phyloP scores from a whole-genome alignment of 2,888 invertebrate genomes.

The Yponomeuta evonymella region DNA sequence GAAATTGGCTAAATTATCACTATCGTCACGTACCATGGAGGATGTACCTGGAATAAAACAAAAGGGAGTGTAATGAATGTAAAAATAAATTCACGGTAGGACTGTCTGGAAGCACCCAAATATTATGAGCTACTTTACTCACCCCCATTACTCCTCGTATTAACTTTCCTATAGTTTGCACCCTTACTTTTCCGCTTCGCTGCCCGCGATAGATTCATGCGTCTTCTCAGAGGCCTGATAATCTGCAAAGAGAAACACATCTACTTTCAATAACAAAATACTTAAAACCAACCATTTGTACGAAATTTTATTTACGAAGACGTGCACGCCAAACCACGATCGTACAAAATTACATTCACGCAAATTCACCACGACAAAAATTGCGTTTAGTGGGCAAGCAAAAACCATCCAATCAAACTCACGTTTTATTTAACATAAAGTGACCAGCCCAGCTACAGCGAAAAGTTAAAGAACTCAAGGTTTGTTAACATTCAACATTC shows the following conservation, averaged over 20 bases:
- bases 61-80: slow-evolving; percentile 2
- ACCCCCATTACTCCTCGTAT: slow-evolving; percentile 57
- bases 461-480: too few relatives aligned
- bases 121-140: not conserved
- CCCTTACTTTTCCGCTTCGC: slow-evolving; percentile 64
- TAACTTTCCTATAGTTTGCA: slow-evolving; percentile 58
- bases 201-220: slow-evolving; percentile 57
- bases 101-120: not conserved
- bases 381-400: too few relatives aligned
- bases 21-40: slow-evolving; percentile 47
- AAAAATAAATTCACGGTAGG: not conserved
- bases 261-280: slow-evolving; percentile 1
- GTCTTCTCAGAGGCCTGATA: slow-evolving; percentile 55
- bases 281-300: not conserved
- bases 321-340: too few relatives aligned
- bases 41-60: slow-evolving; percentile 37
- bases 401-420: too few relatives aligned
- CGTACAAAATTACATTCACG: too few relatives aligned
- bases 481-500: too few relatives aligned
- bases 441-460: too few relatives aligned
- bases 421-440: too few relatives aligned
- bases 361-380: too few relatives aligned
- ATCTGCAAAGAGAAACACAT: slow-evolving; percentile 40
- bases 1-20: slow-evolving; percentile 46
- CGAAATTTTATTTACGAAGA: not conserved